Base-by-base conservation (phyloP, 1,140 invertebrate genomes). In the Aleiodes sp. region DNA sequence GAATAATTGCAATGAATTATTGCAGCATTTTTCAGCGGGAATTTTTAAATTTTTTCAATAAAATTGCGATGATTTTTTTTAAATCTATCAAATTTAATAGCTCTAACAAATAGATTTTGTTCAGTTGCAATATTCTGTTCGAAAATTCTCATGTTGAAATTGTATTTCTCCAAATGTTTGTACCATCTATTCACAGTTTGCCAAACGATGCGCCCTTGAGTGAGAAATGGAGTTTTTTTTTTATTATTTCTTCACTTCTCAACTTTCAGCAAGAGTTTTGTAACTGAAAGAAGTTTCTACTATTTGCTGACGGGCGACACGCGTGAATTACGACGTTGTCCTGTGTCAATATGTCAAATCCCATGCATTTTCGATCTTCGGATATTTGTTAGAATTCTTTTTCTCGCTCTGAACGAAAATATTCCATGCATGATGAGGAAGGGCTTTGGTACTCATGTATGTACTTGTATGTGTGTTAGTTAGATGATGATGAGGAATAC, bases 291-390 rank as follows among this genome's bases (percentile, higher is more conserved):
- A 71, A 71, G 70, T 52, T 62, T 62, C 72, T 73, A 75, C 68
- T 82, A 75, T 84, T 83, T 82, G 77, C 74, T 67, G 12, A 57
- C 72, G 72, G 19, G 19, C 71, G 72, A 82, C 77, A 75, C 7
- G 39, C 80, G 81, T 77, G 80, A 83, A 82, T 83, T 80, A 79
- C 75, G 76, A 80, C 46, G 21, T 43, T 43, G 70, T 75, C 72
- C 65, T 78, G 74, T 80, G 81, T 82, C 80, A 84, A 82, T 80
- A 84, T 65, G 69, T 71, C 78, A 29, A 43, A 77, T 72, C 69
- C 57, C 72, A 56, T 70, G 78, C 75, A 76, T 74, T 79, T 80
- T 80, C 75, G 70, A 60, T 64, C 39, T 64, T 73, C 28, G 31
- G 28, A 35, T 60, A 12, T n/a, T 33, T 60, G 57, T 33, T 16